Conservation (phyloP, 2,113 vertebrate species). For the Lophura nycthemera region DNA sequence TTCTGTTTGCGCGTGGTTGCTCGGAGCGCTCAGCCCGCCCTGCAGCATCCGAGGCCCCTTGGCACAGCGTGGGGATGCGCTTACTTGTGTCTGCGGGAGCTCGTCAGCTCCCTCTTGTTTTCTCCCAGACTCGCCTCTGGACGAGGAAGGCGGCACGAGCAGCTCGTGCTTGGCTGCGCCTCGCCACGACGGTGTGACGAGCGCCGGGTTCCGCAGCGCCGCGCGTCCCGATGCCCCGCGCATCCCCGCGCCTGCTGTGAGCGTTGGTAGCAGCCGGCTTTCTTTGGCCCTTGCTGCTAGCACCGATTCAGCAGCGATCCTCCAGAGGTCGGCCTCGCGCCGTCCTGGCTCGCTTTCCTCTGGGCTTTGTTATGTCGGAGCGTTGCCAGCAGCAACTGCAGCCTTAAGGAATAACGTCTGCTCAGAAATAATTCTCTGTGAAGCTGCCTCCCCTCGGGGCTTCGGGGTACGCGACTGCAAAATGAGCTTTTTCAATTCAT, state of each 20-base stretch:
- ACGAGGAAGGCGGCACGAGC: not conserved
- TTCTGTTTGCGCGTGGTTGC: no score
- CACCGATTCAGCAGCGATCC: not conserved
- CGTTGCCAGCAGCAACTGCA: not conserved
- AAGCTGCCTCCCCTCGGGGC: not conserved
- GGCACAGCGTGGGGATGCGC: no score
- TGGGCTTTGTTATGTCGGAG: not conserved
- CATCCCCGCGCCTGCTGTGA: accelerated
- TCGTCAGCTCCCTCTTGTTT: not conserved
- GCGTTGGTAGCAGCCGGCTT: not conserved
- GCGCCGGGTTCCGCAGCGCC: accelerated
- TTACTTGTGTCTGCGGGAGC: no score
- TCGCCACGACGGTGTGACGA: not conserved
- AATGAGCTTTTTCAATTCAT: not conserved
- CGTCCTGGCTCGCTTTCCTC: not conserved
- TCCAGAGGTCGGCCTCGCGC: constrained; percentile 64
- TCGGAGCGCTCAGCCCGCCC: no score
- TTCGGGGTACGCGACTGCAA: not conserved
- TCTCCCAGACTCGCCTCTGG: no score
- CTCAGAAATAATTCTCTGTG: not conserved
- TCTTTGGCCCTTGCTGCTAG: not conserved
- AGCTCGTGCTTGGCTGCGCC: accelerated
- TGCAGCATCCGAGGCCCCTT: no score
- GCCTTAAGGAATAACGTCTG: accelerated
- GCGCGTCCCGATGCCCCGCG: no score